Percentiles rank a stretch among this genome's conserved stretches.
Conservation (phyloP, 2,113 vertebrate species). For the Sciurus niger region DNA sequence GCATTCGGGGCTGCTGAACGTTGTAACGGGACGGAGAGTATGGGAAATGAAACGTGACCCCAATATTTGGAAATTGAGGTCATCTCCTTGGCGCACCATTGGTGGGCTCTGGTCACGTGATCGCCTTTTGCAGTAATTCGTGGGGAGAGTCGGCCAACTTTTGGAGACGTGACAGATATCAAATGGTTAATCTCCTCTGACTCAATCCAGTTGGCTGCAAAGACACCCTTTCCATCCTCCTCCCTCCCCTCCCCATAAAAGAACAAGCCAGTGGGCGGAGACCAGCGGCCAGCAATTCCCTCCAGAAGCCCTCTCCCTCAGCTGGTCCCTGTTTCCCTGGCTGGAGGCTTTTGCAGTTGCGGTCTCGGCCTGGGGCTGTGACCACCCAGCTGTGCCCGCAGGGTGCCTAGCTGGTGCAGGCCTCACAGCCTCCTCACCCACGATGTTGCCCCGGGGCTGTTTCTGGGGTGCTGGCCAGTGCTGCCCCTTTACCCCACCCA, state of each 20-base stretch:
- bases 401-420: neutral
- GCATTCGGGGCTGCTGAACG: slow-evolving; percentile 73
- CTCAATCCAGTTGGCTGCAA: slow-evolving; percentile 75
- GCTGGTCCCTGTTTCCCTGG: neutral
- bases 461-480: slow-evolving; percentile 52
- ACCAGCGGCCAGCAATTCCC: neutral
- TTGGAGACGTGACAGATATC: slow-evolving; percentile 53
- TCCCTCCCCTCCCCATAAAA: neutral
- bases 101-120: slow-evolving; percentile 66
- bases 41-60: slow-evolving; percentile 86
- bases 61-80: slow-evolving; percentile 85
- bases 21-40: slow-evolving; percentile 73
- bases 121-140: slow-evolving; percentile 54
- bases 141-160: slow-evolving; percentile 74
- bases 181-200: slow-evolving; percentile 83
- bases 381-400: neutral
- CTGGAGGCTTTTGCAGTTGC: neutral
- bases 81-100: slow-evolving; percentile 68
- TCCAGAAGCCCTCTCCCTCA: neutral
- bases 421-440: neutral
- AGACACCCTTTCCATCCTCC: slow-evolving; percentile 48
- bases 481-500: slow-evolving; percentile 61
- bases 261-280: slow-evolving; percentile 43
- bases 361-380: neutral
- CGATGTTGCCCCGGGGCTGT: neutral